A percentile compares a stretch with the other conserved stretches of the same genome.
phyloP scores from a whole-genome alignment of 2,113 vertebrate species.

The Triplophysa rosa region DNA sequence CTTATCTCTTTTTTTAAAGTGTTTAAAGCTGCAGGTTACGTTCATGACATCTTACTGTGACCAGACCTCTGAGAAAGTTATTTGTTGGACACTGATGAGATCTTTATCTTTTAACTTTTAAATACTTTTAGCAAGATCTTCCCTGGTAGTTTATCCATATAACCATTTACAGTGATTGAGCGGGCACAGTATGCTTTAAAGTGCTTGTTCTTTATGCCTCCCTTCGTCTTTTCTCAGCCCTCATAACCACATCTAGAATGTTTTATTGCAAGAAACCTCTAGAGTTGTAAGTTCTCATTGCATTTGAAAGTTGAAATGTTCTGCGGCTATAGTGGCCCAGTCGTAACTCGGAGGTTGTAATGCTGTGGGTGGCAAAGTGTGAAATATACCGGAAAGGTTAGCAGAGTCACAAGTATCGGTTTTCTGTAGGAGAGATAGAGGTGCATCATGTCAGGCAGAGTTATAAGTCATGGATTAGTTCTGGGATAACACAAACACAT shows the following conservation, averaged over 20 bases:
- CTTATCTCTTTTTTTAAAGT: neutral
- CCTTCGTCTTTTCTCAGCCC: neutral
- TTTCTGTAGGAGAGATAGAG: slow-evolving; percentile 29
- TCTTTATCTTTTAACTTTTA: slow-evolving; percentile 37
- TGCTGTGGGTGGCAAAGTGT: slow-evolving; percentile 25
- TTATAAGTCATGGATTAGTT: slow-evolving; percentile 15
- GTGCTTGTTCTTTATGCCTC: slow-evolving; percentile 7
- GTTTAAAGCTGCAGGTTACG: neutral
- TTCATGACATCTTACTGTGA: neutral
- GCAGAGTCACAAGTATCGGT: slow-evolving; percentile 37
- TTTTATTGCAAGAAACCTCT: neutral
- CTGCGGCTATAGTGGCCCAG: neutral
- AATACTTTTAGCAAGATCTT: slow-evolving; percentile 36
- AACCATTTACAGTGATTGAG: slow-evolving; percentile 15
- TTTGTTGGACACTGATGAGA: slow-evolving; percentile 35
- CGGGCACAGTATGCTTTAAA: slow-evolving; percentile 26
- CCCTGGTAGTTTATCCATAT: slow-evolving; percentile 15
- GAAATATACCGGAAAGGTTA: slow-evolving; percentile 39
- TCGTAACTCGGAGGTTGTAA: slow-evolving; percentile 15
- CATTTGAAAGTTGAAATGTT: neutral
- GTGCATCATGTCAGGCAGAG: slow-evolving; percentile 8
- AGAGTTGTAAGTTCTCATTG: neutral
- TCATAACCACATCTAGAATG: slow-evolving; percentile 21
- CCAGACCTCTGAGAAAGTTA: slow-evolving; percentile 9
- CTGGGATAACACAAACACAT: slow-evolving; percentile 9